Evolutionary conservation across 1,140 invertebrate genomes (phyloP).

Genomic region (Chironomus tepperi): DNA sequence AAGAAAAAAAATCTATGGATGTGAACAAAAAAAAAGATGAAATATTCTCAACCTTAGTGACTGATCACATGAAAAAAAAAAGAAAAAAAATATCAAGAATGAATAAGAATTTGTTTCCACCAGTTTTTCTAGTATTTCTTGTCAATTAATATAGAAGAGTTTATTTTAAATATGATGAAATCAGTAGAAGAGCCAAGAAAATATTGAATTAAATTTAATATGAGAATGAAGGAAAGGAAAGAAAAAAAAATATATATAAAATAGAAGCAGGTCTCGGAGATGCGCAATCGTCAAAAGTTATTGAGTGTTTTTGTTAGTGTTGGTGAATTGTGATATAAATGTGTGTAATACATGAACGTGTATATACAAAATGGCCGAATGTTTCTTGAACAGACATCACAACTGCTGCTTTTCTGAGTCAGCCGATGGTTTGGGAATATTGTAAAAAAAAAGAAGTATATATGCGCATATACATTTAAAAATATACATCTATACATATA

Average conservation of each 20-base stretch:
- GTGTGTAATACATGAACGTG: not conserved
- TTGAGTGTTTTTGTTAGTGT: not conserved
- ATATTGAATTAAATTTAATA: slow-evolving; percentile 15
- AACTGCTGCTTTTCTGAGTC: slow-evolving; percentile 7
- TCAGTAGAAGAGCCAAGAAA: not conserved
- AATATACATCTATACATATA: not conserved
- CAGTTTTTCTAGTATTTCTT: slow-evolving; percentile 13
- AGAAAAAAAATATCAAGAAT: too few relatives aligned
- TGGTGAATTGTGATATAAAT: not conserved
- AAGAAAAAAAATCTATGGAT: not conserved
- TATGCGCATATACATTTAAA: slow-evolving; percentile 8
- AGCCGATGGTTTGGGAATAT: slow-evolving; percentile 22
- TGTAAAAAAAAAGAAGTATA: not conserved
- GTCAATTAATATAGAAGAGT: not conserved
- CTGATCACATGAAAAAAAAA: slow-evolving; percentile 8
- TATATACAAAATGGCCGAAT: slow-evolving; percentile 21
- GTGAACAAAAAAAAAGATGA: not conserved
- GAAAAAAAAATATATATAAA: not conserved
- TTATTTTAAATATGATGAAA: slow-evolving; percentile 9
- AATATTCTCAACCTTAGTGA: not conserved
- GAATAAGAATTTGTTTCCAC: not conserved
- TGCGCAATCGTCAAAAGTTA: slow-evolving; percentile 11
- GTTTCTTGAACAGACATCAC: slow-evolving; percentile 11
- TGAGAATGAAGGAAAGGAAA: not conserved
- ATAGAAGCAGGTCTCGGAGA: slow-evolving; percentile 4